Base-by-base conservation (phyloP, 2,797 vertebrate species). In the Harpagifer antarcticus region DNA sequence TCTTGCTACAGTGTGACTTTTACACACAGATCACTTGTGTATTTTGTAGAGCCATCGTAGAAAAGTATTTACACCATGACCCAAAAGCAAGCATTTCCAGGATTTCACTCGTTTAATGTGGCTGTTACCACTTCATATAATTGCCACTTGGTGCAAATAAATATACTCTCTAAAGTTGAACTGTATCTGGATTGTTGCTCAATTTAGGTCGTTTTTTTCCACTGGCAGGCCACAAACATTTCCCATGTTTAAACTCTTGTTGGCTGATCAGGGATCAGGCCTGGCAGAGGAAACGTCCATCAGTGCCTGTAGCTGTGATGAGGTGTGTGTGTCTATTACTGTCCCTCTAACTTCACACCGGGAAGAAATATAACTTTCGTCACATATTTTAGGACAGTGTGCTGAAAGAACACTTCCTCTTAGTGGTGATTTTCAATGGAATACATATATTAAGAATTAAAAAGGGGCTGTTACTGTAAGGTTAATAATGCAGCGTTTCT, bases 231-330 rank as follows among this genome's bases (percentile, higher is more conserved):
- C 49, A 5, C 67, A 45, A 43, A 23, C 17, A 54, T 42, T 14
- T 40, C 7, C 31, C 43, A 50, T 59, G 52, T 82, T 77, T 62
- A 74, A 56, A 23, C 48, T 48, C n/a, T 20, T 37, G 43, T 71
- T 68, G 63, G 65, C 44, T 37, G 47, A 61, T 56, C 44, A 16
- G 8, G 20, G 19, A 48, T 77, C 10, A 52, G 60, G 20, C 65
- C 54, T 14, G 19, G 48, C 60, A 37, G 33, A 72, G 59, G 82
- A 85, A 77, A 60, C 31, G 58, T 79, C 49, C 15, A 48, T 85
- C 76, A 72, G 53, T 2, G 6, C 47, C 17, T 62, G 44, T 1
- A 57, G n/a, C 23, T 71, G 53, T 17, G 23, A 65, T 67, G 66
- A 71, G 61, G 23, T 27, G 45, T 13, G 23, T 60, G 37, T 68